Conservation (phyloP, 64 coral and sea anemone species). For the Platygyra sinensis region DNA sequence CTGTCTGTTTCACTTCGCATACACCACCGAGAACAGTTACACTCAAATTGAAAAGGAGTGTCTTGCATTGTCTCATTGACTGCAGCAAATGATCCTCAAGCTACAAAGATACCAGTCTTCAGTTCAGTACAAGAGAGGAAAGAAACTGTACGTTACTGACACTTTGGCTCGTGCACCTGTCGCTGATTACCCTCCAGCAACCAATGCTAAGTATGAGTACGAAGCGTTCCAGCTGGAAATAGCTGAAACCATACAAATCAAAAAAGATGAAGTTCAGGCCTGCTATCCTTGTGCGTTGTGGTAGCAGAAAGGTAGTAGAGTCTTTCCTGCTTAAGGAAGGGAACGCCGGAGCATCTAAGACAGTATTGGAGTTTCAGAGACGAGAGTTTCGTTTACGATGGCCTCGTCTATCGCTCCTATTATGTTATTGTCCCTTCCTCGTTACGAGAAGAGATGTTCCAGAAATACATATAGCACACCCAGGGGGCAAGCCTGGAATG, state of each 20-base stretch:
- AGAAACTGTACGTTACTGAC: slow-evolving; percentile 50
- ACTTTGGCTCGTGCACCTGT: slow-evolving; percentile 37
- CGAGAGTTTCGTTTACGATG: slow-evolving; percentile 33
- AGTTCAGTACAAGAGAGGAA: slow-evolving; percentile 28
- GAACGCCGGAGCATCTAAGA: slow-evolving; percentile 7
- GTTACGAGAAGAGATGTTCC: slow-evolving; percentile 36
- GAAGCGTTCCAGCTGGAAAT: too few relatives aligned
- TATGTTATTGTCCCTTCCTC: slow-evolving; percentile 37
- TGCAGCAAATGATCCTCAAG: slow-evolving; percentile 54
- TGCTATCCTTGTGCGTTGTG: background rate
- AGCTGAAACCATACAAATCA: too few relatives aligned
- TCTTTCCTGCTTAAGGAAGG: too few relatives aligned
- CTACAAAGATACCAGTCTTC: slow-evolving; percentile 37
- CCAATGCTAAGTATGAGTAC: too few relatives aligned
- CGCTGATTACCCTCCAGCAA: background rate
- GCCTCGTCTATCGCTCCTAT: slow-evolving; percentile 13
- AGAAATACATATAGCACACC: slow-evolving; percentile 51
- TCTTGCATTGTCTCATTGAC: slow-evolving; percentile 21
- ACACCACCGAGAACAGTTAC: background rate
- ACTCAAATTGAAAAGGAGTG: too few relatives aligned
- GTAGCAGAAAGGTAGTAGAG: too few relatives aligned
- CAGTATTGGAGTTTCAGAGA: slow-evolving; percentile 53
- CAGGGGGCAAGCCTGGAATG: background rate
- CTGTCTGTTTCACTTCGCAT: slow-evolving; percentile 2
- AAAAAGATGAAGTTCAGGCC: too few relatives aligned